Base-by-base conservation (phyloP, 2,113 vertebrate species). In the Anser cygnoides region DNA sequence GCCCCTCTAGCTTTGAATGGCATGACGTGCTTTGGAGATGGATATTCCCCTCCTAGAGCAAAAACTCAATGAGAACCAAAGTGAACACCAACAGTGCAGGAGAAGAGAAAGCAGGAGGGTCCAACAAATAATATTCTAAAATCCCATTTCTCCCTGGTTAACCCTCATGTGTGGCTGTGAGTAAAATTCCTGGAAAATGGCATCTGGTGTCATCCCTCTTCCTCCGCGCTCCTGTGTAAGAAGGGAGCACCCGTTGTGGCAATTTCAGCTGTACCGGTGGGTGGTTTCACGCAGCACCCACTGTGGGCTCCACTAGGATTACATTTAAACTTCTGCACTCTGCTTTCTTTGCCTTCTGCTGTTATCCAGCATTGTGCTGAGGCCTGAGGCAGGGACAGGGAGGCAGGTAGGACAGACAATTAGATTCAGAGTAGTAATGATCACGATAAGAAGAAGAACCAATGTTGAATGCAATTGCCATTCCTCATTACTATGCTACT, bases 401-500 rank as follows among this genome's bases (percentile, higher is more conserved):
- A 94, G 44, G 25, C 76, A 17, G 13, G 31, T 41, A 68, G 70
- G 31, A 7, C n/a, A 61, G 68, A 92, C 70, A 87, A 73, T 86
- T 49, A 59, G 61, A 49, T 78, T 55, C 43, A 57, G 50, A 87
- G 43, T 58, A 93, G n/a, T 50, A 91, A 22, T 3, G 43, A 67
- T 31, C 71, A 25, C 4, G 67, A 92, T 70, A 92, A 92, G 72
- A 94, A 80, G 72, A 70, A 90, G 76, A 96, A 70, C 37, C 1
- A 1, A 70, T 39, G 71, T 55, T 31, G 92, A 83, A 82, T 49
- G 73, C 84, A 92, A 80, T 88, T 88, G 84, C 73, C 81, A 23
- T 85, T 95, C 95, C 92, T 97, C 90, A 86, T 90, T 87, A 75
- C 89, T 92, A 55, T 74, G 94, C 95, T 97, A 80, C 95, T 65